Base-by-base conservation (phyloP, 2,797 vertebrate species). In the Characodon lateralis region DNA sequence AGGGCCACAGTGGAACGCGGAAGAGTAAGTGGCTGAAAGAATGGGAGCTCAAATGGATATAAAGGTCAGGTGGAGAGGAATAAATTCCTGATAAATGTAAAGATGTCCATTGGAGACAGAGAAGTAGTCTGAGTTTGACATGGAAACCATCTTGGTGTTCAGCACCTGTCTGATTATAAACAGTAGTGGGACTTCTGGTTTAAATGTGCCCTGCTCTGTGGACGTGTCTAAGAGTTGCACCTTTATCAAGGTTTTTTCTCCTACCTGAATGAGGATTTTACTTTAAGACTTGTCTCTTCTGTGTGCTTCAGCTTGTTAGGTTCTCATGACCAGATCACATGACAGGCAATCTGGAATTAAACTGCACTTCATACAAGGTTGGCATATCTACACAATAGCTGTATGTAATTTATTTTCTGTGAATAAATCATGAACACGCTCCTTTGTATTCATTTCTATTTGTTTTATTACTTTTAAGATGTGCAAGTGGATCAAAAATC, bases 1-100 rank as follows among this genome's bases (percentile, higher is more conserved):
- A 92, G 83, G 80, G 77, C 76, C 65, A 5, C 72, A 0, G 39
- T 73, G 77, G 89, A 92, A 92, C 68, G 86, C 72, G 79, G 92
- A 92, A 90, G 83, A 89, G 75, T 76, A 76, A 76, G 81, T 61
- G 74, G 43, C 81, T 16, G 43, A 51, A 84, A 70, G 78, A 88
- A 69, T 51, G 74, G 71, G 80, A 81, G 73, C 78, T 58, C 68
- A 75, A 77, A 77, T 46, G 61, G 41, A 74, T 72, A 77, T 63
- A 79, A 76, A 78, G 82, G 84, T 82, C 83, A 91, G 73, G 56
- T 31, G 69, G 48, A 16, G 61, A 48, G 18, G 39, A 71, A 66
- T 55, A 35, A 78, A 77, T 28, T 26, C 12, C 28, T 55, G 24
- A 22, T 1, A 51, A 58, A 35, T 9, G 24, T 8, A 41, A 43